Base-by-base conservation (phyloP, 2,113 vertebrate species). In the Mesitornis unicolor region DNA sequence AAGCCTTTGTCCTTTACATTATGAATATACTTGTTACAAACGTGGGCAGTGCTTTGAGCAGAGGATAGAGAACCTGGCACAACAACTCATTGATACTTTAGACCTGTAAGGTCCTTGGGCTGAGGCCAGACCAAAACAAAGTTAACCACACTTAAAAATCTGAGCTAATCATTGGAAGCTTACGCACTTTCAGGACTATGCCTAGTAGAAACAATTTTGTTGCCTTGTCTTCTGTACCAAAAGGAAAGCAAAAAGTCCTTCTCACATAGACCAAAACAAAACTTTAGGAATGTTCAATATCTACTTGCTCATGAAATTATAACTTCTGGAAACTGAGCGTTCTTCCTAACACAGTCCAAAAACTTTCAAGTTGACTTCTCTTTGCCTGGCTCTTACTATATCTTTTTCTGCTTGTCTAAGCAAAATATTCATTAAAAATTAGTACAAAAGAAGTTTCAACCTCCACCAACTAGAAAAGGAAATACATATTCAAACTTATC, bases 1-100 rank as follows among this genome's bases (percentile, higher is more conserved):
- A 95, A 97, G 63, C 68, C 77, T 96, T 96, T 96, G 93, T 87
- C 92, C 53, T 89, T 82, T 74, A 45, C 35, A 0, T 90, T 68
- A 69, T 80, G 63, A 86, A 89, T 87, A 77, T 59, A 61, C 45
- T 16, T 87, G 82, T 90, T 78, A 82, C 25, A 91, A 94, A 81
- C 3, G 38, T 38, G 63, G 59, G 43, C 90, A 81, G 79, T 36
- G 60, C 43, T 82, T 80, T 0, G 25, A 93, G 63, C 13, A 1
- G 84, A 88, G 65, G 43, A 31, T 29, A 33, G 93, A 79, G 93
- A 79, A 59, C 84, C 93, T 96, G 89, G 89, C 95, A 94, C 36
- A 85, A 59, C 7, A 78, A 38, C 21, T 88, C 4, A 60, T 36
- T 0, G 0, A 79, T 61, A 71, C 53, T 70, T 88, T 9, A 64